Conservation (phyloP, 2,888 invertebrate genomes). For the Sminthurinus aureus region DNA sequence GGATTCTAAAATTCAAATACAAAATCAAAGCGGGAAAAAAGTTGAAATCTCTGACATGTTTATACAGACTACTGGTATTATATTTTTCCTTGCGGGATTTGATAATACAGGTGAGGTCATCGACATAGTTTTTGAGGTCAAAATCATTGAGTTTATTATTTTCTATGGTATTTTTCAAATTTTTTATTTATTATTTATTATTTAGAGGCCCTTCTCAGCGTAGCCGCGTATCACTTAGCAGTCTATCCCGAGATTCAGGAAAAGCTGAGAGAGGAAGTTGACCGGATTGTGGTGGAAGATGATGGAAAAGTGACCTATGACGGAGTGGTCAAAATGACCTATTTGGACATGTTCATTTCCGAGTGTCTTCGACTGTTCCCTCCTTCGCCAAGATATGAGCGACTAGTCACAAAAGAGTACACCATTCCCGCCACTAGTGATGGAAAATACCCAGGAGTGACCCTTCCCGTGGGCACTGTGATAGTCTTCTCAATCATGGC, state of each 20-base stretch:
- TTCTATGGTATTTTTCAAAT: too few relatives aligned
- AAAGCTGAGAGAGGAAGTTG: slow-evolving; percentile 29
- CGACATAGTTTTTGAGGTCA: too few relatives aligned
- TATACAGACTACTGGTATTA: slow-evolving; percentile 7
- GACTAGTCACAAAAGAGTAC: slow-evolving; percentile 62
- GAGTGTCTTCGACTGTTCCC: slow-evolving; percentile 66
- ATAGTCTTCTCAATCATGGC: slow-evolving; percentile 68
- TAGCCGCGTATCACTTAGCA: background rate
- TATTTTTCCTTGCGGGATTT: slow-evolving; percentile 28
- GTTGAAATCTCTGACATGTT: background rate
- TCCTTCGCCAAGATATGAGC: slow-evolving; percentile 63
- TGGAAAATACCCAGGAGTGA: slow-evolving; percentile 64
- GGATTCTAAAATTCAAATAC: background rate
- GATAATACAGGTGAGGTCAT: too few relatives aligned
- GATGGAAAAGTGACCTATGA: slow-evolving; percentile 38
- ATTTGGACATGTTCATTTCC: slow-evolving; percentile 40
- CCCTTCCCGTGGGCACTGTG: slow-evolving; percentile 62
- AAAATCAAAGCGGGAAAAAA: too few relatives aligned
- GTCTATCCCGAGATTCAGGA: slow-evolving; percentile 29
- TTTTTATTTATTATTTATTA: too few relatives aligned
- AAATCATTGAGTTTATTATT: too few relatives aligned
- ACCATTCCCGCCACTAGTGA: too few relatives aligned
- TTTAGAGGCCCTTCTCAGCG: background rate
- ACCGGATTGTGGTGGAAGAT: background rate
- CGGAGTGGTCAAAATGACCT: slow-evolving; percentile 10